Percentiles rank a stretch among this genome's conserved stretches.
Evolutionary conservation across 1,140 invertebrate species (phyloP).

Genomic region (Drepana arcuata): DNA sequence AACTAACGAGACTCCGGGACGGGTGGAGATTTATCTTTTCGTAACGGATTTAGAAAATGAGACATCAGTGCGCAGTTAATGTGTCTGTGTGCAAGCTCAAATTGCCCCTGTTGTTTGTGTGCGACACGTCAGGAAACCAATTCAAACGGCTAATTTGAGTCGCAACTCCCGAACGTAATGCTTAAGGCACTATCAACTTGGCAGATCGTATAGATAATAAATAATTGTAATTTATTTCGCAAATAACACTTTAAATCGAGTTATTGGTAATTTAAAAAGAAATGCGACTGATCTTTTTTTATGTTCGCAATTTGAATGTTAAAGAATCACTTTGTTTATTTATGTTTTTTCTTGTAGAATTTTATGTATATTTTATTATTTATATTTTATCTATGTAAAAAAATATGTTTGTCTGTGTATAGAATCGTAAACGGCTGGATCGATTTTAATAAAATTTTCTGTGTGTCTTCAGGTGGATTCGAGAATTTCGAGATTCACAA

Average conservation of each 20-base stretch:
- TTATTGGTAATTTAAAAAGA: conserved; percentile 1
- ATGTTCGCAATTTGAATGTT: not conserved
- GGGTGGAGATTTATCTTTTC: conserved; percentile 65
- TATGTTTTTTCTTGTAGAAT: not conserved
- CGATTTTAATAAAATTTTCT: too few species aligned
- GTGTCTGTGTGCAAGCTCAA: not conserved
- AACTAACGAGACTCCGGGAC: conserved; percentile 58
- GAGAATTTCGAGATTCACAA: too few species aligned
- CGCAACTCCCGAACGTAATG: not conserved
- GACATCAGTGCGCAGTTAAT: conserved; percentile 40
- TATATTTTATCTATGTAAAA: not conserved
- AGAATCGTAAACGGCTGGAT: not conserved
- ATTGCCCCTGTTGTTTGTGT: not conserved
- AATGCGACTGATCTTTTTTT: too few species aligned
- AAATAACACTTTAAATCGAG: not conserved
- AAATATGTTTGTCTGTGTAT: not conserved
- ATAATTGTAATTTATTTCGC: not conserved
- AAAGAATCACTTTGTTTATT: not conserved
- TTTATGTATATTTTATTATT: not conserved
- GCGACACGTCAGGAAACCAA: conserved; percentile 1
- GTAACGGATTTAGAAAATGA: conserved; percentile 68
- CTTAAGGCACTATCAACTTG: not conserved
- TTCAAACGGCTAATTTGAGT: conserved; percentile 1
- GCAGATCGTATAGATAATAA: not conserved
- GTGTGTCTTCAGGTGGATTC: too few species aligned